A percentile compares a stretch with the other conserved stretches of the same genome.
These are phyloP conservation scores for Urocyon cinereoargenteus DNA, from an alignment of 2,797 vertebrate species.

Conservation along the genomic window DNA sequence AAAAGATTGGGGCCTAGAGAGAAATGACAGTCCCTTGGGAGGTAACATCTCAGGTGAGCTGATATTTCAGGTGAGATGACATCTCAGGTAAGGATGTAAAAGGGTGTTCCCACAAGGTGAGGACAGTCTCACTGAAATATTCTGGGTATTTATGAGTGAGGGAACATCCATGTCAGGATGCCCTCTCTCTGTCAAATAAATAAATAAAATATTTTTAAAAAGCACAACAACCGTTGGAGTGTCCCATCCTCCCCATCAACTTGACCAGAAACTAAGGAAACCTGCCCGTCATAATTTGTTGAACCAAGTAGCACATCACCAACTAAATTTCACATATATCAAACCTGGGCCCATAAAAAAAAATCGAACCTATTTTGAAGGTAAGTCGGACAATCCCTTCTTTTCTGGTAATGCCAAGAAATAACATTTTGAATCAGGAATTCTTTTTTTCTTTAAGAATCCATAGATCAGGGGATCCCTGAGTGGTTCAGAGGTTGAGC, in stretches of 20 bases:
- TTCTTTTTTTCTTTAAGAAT: background rate
- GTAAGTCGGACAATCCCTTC: background rate
- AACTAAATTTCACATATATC: background rate
- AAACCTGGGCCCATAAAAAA: no score
- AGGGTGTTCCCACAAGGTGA: background rate
- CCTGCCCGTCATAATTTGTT: accelerated
- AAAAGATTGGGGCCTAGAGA: background rate
- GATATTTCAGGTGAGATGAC: background rate
- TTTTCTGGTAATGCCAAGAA: background rate
- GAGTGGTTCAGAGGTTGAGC: no score
- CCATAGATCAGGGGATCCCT: no score
- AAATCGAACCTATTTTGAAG: background rate
- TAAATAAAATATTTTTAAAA: background rate
- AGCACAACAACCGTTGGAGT: background rate
- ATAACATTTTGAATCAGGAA: background rate
- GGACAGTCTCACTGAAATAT: no score
- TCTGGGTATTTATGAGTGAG: background rate
- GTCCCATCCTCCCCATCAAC: background rate
- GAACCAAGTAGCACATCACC: background rate
- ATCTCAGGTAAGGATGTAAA: background rate
- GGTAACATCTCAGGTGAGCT: background rate
- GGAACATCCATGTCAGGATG: no score
- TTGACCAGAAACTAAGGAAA: no score
- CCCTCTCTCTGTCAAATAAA: background rate
- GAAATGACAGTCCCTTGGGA: background rate